phyloP scores from a whole-genome alignment of 2,888 invertebrate genomes.

The Pseudococcus jackbeardsleyi region DNA sequence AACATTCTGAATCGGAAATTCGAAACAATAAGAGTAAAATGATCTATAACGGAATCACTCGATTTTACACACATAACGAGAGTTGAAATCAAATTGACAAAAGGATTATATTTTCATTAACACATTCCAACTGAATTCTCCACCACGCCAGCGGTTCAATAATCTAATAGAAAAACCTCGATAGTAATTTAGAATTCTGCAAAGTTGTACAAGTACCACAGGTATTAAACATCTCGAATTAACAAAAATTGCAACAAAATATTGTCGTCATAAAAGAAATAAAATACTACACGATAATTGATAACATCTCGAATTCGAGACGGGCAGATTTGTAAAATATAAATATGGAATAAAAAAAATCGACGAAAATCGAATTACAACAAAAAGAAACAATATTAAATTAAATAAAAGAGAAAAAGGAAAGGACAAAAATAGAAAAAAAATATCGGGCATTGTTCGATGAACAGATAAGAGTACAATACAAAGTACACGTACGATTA shows the following conservation, averaged over 20 bases:
- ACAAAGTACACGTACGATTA: slow-evolving; percentile 38
- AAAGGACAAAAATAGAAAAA: slow-evolving; percentile 46
- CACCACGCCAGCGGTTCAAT: no score
- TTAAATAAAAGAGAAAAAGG: not conserved
- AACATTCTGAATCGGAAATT: not conserved
- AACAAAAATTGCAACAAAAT: not conserved
- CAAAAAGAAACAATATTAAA: slow-evolving; percentile 40
- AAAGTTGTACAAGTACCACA: no score
- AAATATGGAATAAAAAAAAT: slow-evolving; percentile 48
- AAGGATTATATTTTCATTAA: no score
- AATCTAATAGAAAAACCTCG: no score
- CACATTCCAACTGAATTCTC: no score
- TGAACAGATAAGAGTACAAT: slow-evolving; percentile 46
- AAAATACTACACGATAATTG: slow-evolving; percentile 43
- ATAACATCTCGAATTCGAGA: slow-evolving; percentile 26
- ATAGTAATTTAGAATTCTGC: no score
- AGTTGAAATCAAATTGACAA: no score
- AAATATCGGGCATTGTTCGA: slow-evolving; percentile 45
- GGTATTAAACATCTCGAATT: not conserved
- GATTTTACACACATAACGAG: not conserved
- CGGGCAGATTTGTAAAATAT: slow-evolving; percentile 52
- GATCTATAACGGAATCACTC: not conserved
- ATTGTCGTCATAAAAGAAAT: slow-evolving; percentile 36
- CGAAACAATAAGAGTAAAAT: not conserved
- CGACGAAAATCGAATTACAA: slow-evolving; percentile 51